Evolutionary conservation across 2,888 invertebrate species (phyloP).

Genomic region (Thumatha senex): DNA sequence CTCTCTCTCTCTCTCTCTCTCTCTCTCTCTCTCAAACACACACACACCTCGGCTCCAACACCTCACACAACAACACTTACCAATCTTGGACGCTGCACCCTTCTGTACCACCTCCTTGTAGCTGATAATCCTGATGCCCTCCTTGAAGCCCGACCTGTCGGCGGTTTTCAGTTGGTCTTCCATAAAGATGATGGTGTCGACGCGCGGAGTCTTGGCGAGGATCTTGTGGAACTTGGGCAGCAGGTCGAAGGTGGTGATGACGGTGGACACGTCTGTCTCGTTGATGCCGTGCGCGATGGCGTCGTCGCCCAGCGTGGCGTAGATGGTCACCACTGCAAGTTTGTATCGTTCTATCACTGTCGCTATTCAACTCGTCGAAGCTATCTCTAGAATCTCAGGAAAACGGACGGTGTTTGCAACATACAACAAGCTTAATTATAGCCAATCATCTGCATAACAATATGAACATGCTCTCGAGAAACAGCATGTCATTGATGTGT

Average conservation of each 20-base stretch:
- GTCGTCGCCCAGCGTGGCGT: conserved; percentile 98
- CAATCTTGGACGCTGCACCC: conserved; percentile 63
- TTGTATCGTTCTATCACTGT: neutral
- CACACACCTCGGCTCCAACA: no score
- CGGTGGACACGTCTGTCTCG: conserved; percentile 96
- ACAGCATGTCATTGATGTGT: no score
- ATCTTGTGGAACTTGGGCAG: conserved; percentile 95
- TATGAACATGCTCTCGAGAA: no score
- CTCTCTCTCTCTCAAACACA: no score
- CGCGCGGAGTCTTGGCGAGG: conserved; percentile 87
- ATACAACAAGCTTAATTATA: no score
- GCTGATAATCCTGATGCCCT: conserved; percentile 87
- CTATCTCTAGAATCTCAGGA: neutral
- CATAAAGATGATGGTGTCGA: conserved; percentile 93
- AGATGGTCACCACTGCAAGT: conserved; percentile 94
- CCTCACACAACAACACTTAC: conserved; percentile 59
- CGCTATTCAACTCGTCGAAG: no score
- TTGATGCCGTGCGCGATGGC: conserved; percentile 98
- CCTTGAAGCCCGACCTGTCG: conserved; percentile 87
- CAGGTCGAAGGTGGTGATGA: conserved; percentile 96
- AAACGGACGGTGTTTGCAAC: neutral
- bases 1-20: no score
- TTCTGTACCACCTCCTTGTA: conserved; percentile 85
- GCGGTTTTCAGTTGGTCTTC: conserved; percentile 92
- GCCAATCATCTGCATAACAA: no score